A percentile compares a stretch with the other conserved stretches of the same genome.
These are phyloP conservation scores for Cartodere bifasciata DNA, from an alignment of 2,888 invertebrate genomes.

Conservation along the genomic window DNA sequence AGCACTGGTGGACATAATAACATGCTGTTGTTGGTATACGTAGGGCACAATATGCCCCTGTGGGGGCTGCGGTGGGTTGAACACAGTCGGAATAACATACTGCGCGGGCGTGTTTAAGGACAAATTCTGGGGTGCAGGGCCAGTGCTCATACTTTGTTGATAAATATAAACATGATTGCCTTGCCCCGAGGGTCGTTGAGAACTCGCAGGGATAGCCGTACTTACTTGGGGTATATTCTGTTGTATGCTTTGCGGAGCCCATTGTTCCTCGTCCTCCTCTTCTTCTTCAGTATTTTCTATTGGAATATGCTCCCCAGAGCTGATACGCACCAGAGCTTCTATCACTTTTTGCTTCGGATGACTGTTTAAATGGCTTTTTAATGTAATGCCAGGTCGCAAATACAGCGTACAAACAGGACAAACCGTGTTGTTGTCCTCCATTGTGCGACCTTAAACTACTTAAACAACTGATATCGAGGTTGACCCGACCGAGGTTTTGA, in stretches of 20 bases:
- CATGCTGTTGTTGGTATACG: constrained; percentile 42
- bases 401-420: constrained; percentile 80
- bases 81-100: constrained; percentile 38
- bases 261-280: not conserved
- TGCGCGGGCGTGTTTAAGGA: constrained; percentile 37
- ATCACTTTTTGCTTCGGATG: constrained; percentile 84
- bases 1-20: constrained; percentile 39
- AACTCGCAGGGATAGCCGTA: constrained; percentile 25
- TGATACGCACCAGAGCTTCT: constrained; percentile 50
- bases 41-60: constrained; percentile 44
- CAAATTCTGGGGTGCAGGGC: constrained; percentile 26
- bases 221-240: constrained; percentile 17
- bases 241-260: constrained; percentile 10
- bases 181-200: constrained; percentile 16
- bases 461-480: too few relatives aligned
- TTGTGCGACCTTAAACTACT: too few relatives aligned
- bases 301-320: constrained; percentile 12
- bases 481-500: too few relatives aligned
- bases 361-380: constrained; percentile 70
- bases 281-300: not conserved
- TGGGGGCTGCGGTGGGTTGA: too few relatives aligned
- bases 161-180: constrained; percentile 40
- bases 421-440: constrained; percentile 33
- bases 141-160: constrained; percentile 43
- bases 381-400: constrained; percentile 68